phyloP scores from a whole-genome alignment of 2,113 vertebrate species.

The Petaurus breviceps region DNA sequence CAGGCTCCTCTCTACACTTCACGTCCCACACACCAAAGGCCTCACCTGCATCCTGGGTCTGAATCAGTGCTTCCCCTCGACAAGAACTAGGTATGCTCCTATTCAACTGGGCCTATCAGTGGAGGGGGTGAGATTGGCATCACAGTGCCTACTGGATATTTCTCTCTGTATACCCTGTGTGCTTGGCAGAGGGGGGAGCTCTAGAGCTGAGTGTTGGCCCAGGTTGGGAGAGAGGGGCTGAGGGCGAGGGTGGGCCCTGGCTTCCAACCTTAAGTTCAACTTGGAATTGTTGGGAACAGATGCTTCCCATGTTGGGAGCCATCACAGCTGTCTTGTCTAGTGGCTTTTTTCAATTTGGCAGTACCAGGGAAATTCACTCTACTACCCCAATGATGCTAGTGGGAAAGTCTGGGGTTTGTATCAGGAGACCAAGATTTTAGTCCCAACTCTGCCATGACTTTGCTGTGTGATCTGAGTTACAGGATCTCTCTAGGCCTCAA shows the following conservation, averaged over 20 bases:
- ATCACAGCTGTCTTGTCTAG: not conserved
- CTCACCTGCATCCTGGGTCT: not conserved
- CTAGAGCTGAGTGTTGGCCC: conserved; percentile 41
- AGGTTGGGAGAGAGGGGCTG: not conserved
- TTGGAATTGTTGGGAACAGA: not conserved
- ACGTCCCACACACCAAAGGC: not conserved
- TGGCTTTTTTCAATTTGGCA: not conserved
- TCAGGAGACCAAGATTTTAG: not conserved
- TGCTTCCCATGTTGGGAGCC: not conserved
- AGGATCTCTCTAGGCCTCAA: not conserved
- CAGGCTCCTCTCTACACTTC: not conserved
- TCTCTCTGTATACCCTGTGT: not conserved
- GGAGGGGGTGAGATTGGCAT: not conserved
- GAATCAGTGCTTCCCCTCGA: not conserved
- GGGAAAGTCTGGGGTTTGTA: not conserved
- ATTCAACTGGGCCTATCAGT: not conserved
- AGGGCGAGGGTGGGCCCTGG: not conserved
- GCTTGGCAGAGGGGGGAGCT: conserved; percentile 51
- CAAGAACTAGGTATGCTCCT: not conserved
- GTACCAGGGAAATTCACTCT: not conserved
- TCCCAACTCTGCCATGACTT: not conserved
- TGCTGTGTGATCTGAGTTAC: not conserved
- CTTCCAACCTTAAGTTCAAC: not conserved
- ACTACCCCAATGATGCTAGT: not conserved
- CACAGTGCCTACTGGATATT: not conserved